Base-by-base conservation (phyloP, 2,797 vertebrate genomes). In the Rhinophrynus dorsalis region DNA sequence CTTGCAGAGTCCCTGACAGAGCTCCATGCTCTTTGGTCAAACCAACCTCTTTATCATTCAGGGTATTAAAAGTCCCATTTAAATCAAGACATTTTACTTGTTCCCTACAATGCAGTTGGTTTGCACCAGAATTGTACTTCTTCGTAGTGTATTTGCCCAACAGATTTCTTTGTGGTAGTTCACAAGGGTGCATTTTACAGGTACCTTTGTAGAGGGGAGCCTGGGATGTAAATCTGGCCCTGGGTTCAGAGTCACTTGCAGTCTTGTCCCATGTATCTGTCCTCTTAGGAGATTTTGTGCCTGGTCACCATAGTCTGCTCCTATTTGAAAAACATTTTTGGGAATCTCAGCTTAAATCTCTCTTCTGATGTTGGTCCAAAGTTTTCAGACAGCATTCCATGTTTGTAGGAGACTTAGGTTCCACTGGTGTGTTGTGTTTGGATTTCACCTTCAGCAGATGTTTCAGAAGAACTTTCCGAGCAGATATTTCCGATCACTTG, bases 321-420 rank as follows among this genome's bases (percentile, higher is more conserved):
- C 61, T 60, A 69, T 61, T 62, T 69, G 67, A 66, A 66, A 73
- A 73, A 52, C 42, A 66, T 37, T 48, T 72, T 58, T 52, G 52
- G 61, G 69, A 66, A 66, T 51, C 59, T 71, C 59, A 23, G 27
- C 33, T 65, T 58, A 51, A 73, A 58, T 59, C 33, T 66, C 42
- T 24, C 38, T 44, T 65, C 40, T 73, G 52, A 65, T 59, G 54
- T 59, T 6, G 26, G 24, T 56, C 69, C 69, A 58, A 12, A 44
- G 40, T 26, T 56, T 64, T 30, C 32, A 65, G 69, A 59, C 61
- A 65, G 69, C 52, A 45, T 18, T 20, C 24, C n/a, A 44, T 59
- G 68, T 71, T 70, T 54, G 59, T 32, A 63, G 59, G 56, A 50
- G 50, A 29, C 40, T 38, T 40, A 54, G 52, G 40, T 64, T 64